Percentiles rank a stretch among this genome's conserved stretches.
Evolutionary conservation across 2,113 vertebrate species (phyloP).

Genomic region (Psettodes erumei): DNA sequence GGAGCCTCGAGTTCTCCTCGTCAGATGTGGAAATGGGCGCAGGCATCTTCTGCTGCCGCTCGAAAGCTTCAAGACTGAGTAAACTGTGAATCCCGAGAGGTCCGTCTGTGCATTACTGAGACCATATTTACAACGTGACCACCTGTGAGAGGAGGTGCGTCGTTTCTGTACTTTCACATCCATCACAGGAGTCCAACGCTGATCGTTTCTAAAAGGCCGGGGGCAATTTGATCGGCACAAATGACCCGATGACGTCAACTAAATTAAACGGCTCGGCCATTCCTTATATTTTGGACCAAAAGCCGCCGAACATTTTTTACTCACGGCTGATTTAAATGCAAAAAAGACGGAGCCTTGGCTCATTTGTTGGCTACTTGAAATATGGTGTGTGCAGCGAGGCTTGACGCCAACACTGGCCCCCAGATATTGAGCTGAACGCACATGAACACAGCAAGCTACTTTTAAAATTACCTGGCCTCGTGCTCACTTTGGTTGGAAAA

Average conservation of each 20-base stretch:
- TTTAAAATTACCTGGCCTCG: neutral
- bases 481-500: neutral
- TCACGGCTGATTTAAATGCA: neutral
- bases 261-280: neutral
- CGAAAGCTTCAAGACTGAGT: neutral
- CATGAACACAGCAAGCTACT: neutral
- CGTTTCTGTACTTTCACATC: too few species aligned
- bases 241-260: neutral
- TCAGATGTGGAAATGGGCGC: neutral
- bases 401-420: neutral
- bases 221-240: neutral
- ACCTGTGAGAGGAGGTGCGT: too few species aligned
- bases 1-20: neutral
- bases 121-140: too few species aligned
- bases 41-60: neutral
- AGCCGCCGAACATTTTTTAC: neutral
- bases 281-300: neutral
- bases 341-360: too few species aligned
- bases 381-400: neutral
- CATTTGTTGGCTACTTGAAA: neutral
- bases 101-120: neutral
- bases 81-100: neutral
- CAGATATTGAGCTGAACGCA: neutral
- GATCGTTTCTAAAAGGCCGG: neutral
- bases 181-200: neutral